phyloP scores from a whole-genome alignment of 1,140 invertebrate genomes.

The Drosophila subobscura region DNA sequence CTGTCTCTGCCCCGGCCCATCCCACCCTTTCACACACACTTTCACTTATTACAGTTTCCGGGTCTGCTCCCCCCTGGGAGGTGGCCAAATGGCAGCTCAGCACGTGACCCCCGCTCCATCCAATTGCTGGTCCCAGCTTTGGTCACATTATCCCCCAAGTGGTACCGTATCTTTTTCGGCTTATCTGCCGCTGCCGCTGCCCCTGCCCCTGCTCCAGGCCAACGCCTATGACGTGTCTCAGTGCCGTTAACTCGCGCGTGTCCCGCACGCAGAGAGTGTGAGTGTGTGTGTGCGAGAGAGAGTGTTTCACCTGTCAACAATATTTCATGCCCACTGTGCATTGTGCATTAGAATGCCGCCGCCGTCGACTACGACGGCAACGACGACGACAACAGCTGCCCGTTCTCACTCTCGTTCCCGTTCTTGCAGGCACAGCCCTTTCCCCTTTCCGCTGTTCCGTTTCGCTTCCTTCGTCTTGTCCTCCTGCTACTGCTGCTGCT shows the following conservation, averaged over 20 bases:
- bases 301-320: slow-evolving; percentile 77
- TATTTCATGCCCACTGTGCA: slow-evolving; percentile 79
- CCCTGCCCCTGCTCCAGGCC: neutral
- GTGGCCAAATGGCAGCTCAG: slow-evolving; percentile 57
- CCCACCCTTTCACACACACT: slow-evolving; percentile 58
- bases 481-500: too few relatives aligned
- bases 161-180: slow-evolving; percentile 43
- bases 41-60: slow-evolving; percentile 64
- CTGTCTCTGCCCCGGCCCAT: too few relatives aligned
- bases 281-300: slow-evolving; percentile 21
- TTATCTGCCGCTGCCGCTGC: slow-evolving; percentile 27
- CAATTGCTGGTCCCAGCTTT: slow-evolving; percentile 4
- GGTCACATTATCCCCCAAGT: slow-evolving; percentile 18
- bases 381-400: slow-evolving; percentile 61
- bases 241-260: slow-evolving; percentile 64
- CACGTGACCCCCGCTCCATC: slow-evolving; percentile 47
- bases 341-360: slow-evolving; percentile 70
- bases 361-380: slow-evolving; percentile 4
- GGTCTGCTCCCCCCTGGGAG: slow-evolving; percentile 44
- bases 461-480: slow-evolving; percentile 14
- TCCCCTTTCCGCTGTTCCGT: slow-evolving; percentile 14
- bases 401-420: slow-evolving; percentile 19
- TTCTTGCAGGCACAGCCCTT: slow-evolving; percentile 7
- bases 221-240: slow-evolving; percentile 48
- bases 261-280: slow-evolving; percentile 19